Conservation (phyloP, 2,888 invertebrate species). For the Hydrotaea diabolus region DNA sequence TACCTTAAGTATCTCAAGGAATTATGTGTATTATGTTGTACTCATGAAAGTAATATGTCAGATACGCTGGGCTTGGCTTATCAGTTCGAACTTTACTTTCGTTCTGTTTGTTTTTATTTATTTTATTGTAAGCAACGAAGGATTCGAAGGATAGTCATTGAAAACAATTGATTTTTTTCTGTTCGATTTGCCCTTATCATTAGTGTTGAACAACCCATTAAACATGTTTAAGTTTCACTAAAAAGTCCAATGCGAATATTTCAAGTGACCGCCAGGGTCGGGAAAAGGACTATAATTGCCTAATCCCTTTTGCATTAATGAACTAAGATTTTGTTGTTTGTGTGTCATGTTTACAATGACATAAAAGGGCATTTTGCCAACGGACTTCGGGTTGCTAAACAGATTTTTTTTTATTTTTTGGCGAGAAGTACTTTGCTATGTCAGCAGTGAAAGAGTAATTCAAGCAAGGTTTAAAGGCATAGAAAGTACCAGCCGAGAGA, state of each 20-base stretch:
- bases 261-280: neutral
- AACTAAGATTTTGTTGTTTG: neutral
- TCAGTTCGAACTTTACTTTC: constrained; percentile 44
- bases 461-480: too few species aligned
- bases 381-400: too few species aligned
- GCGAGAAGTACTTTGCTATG: too few species aligned
- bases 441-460: too few species aligned
- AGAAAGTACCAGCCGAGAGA: too few species aligned
- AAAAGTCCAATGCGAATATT: neutral
- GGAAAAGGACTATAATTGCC: neutral
- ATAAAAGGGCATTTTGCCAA: too few species aligned
- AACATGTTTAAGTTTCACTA: neutral
- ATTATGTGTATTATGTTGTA: constrained; percentile 61
- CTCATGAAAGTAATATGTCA: constrained; percentile 61
- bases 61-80: neutral
- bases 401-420: too few species aligned
- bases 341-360: too few species aligned
- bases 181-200: neutral
- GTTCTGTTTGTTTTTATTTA: neutral
- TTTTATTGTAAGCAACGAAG: neutral
- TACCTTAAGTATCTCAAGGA: constrained; percentile 45
- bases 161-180: constrained; percentile 9
- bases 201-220: neutral
- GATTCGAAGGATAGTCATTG: constrained; percentile 13
- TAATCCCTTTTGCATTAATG: neutral